Conservation (phyloP, 2,888 invertebrate species). For the Aphrophora alni region DNA sequence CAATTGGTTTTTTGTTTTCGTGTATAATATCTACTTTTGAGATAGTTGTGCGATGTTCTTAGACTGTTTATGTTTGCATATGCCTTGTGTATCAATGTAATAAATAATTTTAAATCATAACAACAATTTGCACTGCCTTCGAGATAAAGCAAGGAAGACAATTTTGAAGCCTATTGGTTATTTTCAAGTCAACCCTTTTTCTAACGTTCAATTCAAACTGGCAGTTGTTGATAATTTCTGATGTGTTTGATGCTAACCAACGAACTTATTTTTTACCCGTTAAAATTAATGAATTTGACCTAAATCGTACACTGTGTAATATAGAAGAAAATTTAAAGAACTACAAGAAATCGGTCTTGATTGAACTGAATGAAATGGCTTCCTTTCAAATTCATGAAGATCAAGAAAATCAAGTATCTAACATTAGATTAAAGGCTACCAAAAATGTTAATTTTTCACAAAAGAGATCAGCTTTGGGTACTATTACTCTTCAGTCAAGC, state of each 20-base stretch:
- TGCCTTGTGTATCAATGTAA: too few species aligned
- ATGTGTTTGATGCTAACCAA: not conserved
- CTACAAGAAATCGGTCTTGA: not conserved
- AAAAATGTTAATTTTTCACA: conserved; percentile 49
- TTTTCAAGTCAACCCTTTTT: not conserved
- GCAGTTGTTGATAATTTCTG: not conserved
- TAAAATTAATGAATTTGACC: too few species aligned
- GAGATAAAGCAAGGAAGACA: not conserved
- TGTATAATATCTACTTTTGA: too few species aligned
- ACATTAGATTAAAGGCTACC: conserved; percentile 16
- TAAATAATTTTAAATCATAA: too few species aligned
- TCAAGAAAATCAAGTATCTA: conserved; percentile 67
- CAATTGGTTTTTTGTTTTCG: too few species aligned
- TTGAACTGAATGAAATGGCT: conserved; percentile 63
- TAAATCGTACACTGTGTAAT: too few species aligned
- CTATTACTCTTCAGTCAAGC: conserved; percentile 21
- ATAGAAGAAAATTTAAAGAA: too few species aligned
- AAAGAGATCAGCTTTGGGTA: conserved; percentile 17
- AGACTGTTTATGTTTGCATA: too few species aligned
- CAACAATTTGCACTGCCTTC: conserved; percentile 22
- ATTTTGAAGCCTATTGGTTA: not conserved
- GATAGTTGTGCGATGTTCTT: too few species aligned
- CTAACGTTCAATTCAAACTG: not conserved
- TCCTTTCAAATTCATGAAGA: conserved; percentile 78
- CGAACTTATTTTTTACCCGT: too few species aligned